phyloP scores from a whole-genome alignment of 64 coral and sea anemone species.

The Anthopleura sola region DNA sequence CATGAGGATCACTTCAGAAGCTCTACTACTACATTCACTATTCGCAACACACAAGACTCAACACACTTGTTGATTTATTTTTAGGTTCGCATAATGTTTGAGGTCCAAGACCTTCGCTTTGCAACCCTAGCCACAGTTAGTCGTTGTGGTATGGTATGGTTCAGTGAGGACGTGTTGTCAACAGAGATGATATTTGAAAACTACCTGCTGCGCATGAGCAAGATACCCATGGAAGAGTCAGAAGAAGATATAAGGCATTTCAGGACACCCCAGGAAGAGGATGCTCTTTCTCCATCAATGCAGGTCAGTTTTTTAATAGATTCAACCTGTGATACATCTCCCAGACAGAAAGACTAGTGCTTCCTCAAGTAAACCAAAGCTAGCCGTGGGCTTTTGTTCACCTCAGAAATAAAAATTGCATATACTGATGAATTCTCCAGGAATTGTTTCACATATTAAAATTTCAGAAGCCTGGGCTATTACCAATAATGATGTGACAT shows the following conservation, averaged over 20 bases:
- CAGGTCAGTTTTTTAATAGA: constrained; percentile 38
- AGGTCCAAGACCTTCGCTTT: constrained; percentile 95
- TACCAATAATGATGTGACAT: too few species aligned
- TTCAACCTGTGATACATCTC: too few species aligned
- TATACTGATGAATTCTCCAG: too few species aligned
- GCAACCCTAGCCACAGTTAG: constrained; percentile 96
- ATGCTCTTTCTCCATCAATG: constrained; percentile 86
- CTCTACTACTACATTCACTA: too few species aligned
- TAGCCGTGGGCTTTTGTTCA: too few species aligned
- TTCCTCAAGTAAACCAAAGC: too few species aligned
- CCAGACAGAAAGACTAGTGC: neutral
- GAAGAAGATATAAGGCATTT: constrained; percentile 74
- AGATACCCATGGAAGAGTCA: constrained; percentile 78
- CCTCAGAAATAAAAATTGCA: too few species aligned
- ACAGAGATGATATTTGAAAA: constrained; percentile 98
- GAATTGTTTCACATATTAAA: too few species aligned
- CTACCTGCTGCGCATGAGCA: constrained; percentile 57
- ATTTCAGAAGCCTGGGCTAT: too few species aligned
- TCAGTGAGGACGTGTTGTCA: constrained; percentile 92
- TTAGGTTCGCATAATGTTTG: constrained; percentile 98
- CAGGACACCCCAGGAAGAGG: constrained; percentile 55
- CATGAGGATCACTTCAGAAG: too few species aligned
- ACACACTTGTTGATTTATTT: neutral
- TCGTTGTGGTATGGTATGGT: constrained; percentile 99
- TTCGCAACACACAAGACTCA: neutral